Evolutionary conservation across 2,888 invertebrate genomes (phyloP), one percentile per base, ranked within the genome.

Genomic region (Philereme vetulata): DNA sequence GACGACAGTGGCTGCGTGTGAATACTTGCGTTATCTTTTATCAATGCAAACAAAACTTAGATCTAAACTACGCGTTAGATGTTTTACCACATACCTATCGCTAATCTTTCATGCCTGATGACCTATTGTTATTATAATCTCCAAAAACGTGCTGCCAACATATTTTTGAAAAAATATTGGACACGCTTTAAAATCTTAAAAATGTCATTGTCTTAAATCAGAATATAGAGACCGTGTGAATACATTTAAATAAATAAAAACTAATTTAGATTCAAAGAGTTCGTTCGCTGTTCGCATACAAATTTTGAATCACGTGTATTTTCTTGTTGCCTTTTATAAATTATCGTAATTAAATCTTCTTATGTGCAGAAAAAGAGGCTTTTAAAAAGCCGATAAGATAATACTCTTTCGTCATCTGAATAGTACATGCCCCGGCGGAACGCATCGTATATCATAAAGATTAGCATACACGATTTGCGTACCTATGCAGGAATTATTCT

Each of bases 41-140:
- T 78, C 80, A 80, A 64, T 60, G 77, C 84, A 83, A 85, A 85
- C 83, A 85, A 76, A 75, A 74, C 70, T 72, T 72, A 74, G 69
- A 77, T 75, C 68, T n/a, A 75, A 71, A 71, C 74, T 75, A 78
- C 72, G 65, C 71, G 71, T 76, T 57, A 67, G 59, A 70, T 65
- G 60, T 65, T 71, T 68, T 36, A 36, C 7, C 7, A 36, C 8
- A 70, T 38, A 53, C 60, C 49, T 54, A 50, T 33, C 43, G 65
- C 55, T 71, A 71, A 76, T 70, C 66, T 70, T 21, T 38, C 35
- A 51, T 4, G 52, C 40, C 42, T 49, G 53, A 38, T 51, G 56
- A 56, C 53, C 42, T 51, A 56, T 46, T 60, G 45, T 55, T 47
- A 38, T 48, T 47, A 5, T 21, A 50, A 64, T 56, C 56, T 43